These are phyloP conservation scores for Dunckerocampus dactyliophorus DNA, from an alignment of 2,113 vertebrate species.

Conservation along the genomic window DNA sequence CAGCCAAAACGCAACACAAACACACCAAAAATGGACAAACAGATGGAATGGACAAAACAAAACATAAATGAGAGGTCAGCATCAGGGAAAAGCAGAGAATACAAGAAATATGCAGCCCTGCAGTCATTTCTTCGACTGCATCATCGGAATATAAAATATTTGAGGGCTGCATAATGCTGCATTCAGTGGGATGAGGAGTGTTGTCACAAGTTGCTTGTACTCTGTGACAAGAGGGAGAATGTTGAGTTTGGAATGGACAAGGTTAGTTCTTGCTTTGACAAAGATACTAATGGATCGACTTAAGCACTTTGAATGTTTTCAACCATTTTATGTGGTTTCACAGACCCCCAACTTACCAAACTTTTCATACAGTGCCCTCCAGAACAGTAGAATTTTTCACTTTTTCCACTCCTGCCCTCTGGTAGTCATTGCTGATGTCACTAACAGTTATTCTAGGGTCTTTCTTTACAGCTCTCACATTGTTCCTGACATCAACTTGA, in stretches of 20 bases:
- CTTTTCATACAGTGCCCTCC: not conserved
- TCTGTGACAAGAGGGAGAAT: constrained; percentile 55
- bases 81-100: constrained; percentile 63
- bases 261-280: constrained; percentile 39
- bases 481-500: too few species aligned
- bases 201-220: constrained; percentile 55
- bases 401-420: too few species aligned
- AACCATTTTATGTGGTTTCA: not conserved
- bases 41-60: constrained; percentile 55
- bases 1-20: constrained; percentile 75
- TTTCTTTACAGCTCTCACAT: too few species aligned
- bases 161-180: constrained; percentile 62
- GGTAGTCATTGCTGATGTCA: too few species aligned
- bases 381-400: too few species aligned
- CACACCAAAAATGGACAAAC: constrained; percentile 53
- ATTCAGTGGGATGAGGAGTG: constrained; percentile 58
- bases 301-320: not conserved
- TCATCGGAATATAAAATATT: constrained; percentile 15
- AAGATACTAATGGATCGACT: not conserved
- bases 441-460: too few species aligned
- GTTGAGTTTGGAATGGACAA: constrained; percentile 40
- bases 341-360: not conserved
- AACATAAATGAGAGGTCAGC: constrained; percentile 57
- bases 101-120: constrained; percentile 68
- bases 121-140: constrained; percentile 20